Conservation (phyloP, 2,888 invertebrate species). For the Leptinotarsa juncta region DNA sequence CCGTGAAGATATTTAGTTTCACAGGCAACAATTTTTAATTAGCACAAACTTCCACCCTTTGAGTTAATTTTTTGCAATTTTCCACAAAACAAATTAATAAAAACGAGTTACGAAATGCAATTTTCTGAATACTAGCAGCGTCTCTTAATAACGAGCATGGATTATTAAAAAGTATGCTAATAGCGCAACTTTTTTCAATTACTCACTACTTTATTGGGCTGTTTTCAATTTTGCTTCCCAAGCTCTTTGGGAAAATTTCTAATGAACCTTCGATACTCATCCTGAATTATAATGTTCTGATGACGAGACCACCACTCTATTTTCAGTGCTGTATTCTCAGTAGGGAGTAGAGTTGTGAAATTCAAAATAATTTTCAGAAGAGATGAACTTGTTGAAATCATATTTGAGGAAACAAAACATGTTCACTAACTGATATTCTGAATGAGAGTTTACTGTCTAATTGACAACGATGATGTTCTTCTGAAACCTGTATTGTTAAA, state of each 20-base stretch:
- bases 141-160: conserved; percentile 42
- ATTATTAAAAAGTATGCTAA: conserved; percentile 51
- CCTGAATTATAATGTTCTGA: conserved; percentile 13
- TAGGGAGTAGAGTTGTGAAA: background rate
- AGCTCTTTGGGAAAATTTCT: conserved; percentile 19
- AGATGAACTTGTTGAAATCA: too few relatives aligned
- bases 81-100: conserved; percentile 46
- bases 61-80: conserved; percentile 49
- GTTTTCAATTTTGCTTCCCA: conserved; percentile 31
- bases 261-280: conserved; percentile 10
- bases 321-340: background rate
- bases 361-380: too few relatives aligned
- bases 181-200: conserved; percentile 44
- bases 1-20: conserved; percentile 33
- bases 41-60: conserved; percentile 40
- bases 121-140: conserved; percentile 39
- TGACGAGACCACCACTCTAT: background rate
- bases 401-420: too few relatives aligned
- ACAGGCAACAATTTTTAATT: conserved; percentile 45
- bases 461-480: too few relatives aligned
- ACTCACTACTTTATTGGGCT: conserved; percentile 36
- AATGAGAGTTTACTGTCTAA: too few relatives aligned
- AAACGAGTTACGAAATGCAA: conserved; percentile 46
- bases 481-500: too few relatives aligned
- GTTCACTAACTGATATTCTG: too few relatives aligned